These are phyloP conservation scores for Drosophila demipolita DNA, from an alignment of 2,888 invertebrate species.

Conservation along the genomic window DNA sequence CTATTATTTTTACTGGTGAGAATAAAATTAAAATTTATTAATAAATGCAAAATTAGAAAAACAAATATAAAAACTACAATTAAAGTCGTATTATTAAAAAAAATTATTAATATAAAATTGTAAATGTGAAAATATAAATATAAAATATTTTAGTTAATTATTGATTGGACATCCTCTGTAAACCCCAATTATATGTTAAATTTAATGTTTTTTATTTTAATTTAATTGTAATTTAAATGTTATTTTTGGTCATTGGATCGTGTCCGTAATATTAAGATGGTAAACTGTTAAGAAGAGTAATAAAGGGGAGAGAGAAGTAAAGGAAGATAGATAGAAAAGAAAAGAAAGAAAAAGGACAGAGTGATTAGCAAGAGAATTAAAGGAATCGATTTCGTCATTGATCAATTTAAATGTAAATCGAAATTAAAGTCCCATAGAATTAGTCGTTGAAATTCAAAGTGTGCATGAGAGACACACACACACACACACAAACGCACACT, in stretches of 20 bases:
- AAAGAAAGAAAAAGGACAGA: neutral
- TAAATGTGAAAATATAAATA: neutral
- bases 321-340: neutral
- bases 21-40: neutral
- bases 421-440: neutral
- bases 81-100: neutral
- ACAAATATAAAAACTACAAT: neutral
- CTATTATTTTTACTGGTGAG: neutral
- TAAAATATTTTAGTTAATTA: neutral
- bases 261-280: neutral
- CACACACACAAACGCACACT: neutral
- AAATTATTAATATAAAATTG: neutral
- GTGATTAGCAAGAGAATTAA: neutral
- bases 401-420: neutral
- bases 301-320: neutral
- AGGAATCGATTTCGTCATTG: neutral
- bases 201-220: neutral
- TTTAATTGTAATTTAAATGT: neutral
- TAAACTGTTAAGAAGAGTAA: neutral
- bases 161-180: neutral
- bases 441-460: neutral
- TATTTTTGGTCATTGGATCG: neutral
- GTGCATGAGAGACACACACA: neutral
- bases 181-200: neutral
- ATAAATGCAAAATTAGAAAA: neutral